phyloP scores from a whole-genome alignment of 2,797 vertebrate genomes.

The Hylomyscus alleni region DNA sequence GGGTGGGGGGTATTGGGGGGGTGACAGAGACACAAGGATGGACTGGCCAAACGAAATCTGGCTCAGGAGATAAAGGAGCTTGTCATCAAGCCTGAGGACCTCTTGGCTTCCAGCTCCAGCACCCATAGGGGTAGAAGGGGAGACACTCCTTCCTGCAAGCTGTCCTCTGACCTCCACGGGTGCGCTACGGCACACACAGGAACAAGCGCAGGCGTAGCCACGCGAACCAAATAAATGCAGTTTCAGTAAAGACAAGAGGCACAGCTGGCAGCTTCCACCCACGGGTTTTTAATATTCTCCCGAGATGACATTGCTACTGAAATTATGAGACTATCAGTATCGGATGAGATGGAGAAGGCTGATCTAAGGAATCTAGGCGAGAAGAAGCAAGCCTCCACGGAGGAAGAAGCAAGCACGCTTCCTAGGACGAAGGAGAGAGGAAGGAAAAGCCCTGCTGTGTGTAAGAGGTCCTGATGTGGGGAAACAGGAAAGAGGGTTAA shows the following conservation, averaged over 20 bases:
- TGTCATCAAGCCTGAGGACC: not conserved
- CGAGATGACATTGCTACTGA: not conserved
- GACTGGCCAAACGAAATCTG: not conserved
- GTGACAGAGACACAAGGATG: not conserved
- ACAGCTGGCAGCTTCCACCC: not conserved
- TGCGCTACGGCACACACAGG: not conserved
- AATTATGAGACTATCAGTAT: not conserved
- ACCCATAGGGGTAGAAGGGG: not conserved
- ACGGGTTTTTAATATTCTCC: not conserved
- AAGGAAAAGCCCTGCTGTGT: not conserved
- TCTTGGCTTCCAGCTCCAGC: not conserved
- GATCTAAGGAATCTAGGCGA: not conserved
- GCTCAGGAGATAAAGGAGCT: not conserved
- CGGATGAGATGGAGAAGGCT: not conserved
- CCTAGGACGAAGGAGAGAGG: not conserved
- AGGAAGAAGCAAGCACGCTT: not conserved
- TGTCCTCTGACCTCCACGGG: not conserved
- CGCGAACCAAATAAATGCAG: not conserved
- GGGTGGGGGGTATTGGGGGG: too few species aligned
- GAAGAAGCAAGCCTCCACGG: not conserved
- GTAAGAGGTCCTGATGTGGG: not conserved
- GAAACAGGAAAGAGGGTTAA: not conserved
- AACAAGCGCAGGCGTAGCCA: not conserved
- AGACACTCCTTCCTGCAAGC: not conserved
- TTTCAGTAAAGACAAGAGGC: too few species aligned